A percentile compares a stretch with the other conserved stretches of the same genome.
These are phyloP conservation scores for Herpetotheres cachinnans DNA, from an alignment of 2,113 vertebrate species.

Conservation along the genomic window DNA sequence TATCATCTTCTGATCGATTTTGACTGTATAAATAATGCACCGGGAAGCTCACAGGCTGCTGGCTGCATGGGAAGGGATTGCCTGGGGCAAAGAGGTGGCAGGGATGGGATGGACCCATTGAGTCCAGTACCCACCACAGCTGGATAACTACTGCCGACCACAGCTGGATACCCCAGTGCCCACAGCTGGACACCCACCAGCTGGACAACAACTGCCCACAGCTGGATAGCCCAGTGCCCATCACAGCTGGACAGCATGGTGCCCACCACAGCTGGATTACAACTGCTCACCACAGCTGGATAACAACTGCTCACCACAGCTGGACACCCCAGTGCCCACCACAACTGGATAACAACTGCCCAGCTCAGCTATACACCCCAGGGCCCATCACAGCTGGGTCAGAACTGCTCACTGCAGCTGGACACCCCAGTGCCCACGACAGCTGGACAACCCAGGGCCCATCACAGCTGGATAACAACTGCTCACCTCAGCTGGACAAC, in stretches of 20 bases:
- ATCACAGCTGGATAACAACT: background rate
- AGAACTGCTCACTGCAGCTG: background rate
- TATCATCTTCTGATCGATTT: conserved; percentile 49
- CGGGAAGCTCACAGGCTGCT: background rate
- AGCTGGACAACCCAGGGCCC: background rate
- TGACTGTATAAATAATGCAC: conserved; percentile 53
- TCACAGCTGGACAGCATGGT: background rate
- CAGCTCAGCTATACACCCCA: background rate
- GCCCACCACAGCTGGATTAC: background rate
- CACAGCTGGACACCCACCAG: background rate
- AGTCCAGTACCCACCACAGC: background rate
- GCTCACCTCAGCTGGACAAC: background rate
- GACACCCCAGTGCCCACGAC: background rate
- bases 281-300: background rate
- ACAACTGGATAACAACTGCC: background rate
- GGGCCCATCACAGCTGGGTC: no score
- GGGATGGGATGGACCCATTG: background rate
- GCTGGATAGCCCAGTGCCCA: background rate
- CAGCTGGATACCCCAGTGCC: background rate
- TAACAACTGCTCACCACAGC: background rate
- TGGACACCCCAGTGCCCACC: background rate
- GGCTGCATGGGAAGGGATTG: background rate
- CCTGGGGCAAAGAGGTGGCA: background rate
- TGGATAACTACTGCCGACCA: background rate
- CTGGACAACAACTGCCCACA: background rate